Evolutionary conservation across 1,140 invertebrate genomes (phyloP), one percentile per base, ranked within the genome.

Genomic region (Drosophila pallidifrons): DNA sequence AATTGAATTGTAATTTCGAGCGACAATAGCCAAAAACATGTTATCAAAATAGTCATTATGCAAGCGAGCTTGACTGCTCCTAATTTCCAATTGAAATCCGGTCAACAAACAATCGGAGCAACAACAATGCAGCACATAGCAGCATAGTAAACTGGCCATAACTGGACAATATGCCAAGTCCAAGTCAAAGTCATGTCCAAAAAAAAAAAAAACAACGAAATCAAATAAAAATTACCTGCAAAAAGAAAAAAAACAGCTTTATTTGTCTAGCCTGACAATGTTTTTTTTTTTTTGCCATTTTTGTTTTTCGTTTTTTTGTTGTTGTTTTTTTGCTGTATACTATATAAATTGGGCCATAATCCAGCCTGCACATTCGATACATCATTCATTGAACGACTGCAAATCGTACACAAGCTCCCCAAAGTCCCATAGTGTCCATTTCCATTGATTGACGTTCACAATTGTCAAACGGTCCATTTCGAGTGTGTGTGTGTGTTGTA

Each of bases 81-180:
- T 49, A 57, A 61, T 45, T 65, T 51, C 46, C 68, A 71, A 69
- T 68, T 69, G 49, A 74, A 60, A 68, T 68, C 65, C 71, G 55
- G 64, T 60, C 41, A 68, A 35, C 15, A 69, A 68, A 38, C 35
- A 32, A 32, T 32, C 30, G 30, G 30, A 7, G 30, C 30, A 32
- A 32, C 30, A 32, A 32, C 66, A 68, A 68, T 59, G 66, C 16
- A 59, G 25, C 1, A 60, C 11, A 60, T 32, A 60, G 35, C 30
- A 25, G 20, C 20, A 25, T 25, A 25, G 20, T 25, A 3, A 68
- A 49, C 55, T 52, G 47, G 15, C 46, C 58, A 35, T 38, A 69
- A 58, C 64, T 66, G 69, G 69, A 72, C 69, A 66, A 65, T 58
- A 49, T 71, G 60, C 61, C 60, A 67, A 66, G 70, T 64, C 54